A percentile compares a stretch with the other conserved stretches of the same genome.
Conservation (phyloP, 2,113 vertebrate species). For the Capreolus pygargus region DNA sequence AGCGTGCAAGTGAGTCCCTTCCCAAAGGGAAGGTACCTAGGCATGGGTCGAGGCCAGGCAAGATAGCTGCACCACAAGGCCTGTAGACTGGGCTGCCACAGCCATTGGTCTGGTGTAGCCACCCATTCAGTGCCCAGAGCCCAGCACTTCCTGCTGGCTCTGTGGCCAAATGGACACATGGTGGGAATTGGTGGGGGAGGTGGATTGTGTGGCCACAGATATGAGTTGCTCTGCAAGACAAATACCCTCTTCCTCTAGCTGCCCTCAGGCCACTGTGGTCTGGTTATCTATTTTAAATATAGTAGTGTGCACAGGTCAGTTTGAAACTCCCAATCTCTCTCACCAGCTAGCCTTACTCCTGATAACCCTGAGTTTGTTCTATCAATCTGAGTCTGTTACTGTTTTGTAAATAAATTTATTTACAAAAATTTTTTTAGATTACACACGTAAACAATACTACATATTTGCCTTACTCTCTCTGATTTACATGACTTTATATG, state of each 20-base stretch:
- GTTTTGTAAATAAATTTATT: not conserved
- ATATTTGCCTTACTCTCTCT: not conserved
- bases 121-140: not conserved
- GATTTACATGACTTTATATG: not conserved
- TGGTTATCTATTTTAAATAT: not conserved
- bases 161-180: rapidly evolving
- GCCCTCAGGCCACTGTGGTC: not conserved
- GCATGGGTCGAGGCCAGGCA: conserved; percentile 81
- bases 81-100: conserved; percentile 81
- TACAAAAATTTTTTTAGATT: not conserved
- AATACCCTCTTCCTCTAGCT: not conserved
- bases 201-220: not conserved
- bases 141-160: not conserved
- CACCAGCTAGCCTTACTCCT: not conserved
- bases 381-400: not conserved
- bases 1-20: conserved; percentile 92
- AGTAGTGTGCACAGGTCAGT: not conserved
- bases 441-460: not conserved
- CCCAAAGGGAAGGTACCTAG: conserved; percentile 89
- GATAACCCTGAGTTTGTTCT: not conserved
- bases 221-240: not conserved
- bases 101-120: not conserved
- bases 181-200: not conserved
- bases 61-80: conserved; percentile 86
- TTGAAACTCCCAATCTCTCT: not conserved